phyloP scores from a whole-genome alignment of 2,888 invertebrate species.

The Lasioglossum leucozonium region DNA sequence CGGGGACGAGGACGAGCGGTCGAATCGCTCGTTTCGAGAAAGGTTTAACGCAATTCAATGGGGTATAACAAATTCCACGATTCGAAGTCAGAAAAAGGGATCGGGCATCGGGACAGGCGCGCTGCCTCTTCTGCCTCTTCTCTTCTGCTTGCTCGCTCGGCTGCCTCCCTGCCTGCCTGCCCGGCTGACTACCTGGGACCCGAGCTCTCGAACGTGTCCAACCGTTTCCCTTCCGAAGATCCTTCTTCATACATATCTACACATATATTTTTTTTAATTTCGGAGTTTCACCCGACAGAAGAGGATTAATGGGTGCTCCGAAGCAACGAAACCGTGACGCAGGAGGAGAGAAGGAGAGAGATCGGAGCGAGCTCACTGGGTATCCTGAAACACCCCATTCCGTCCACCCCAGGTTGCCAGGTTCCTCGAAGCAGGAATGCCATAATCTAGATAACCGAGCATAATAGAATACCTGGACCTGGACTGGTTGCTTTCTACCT shows the following conservation, averaged over 20 bases:
- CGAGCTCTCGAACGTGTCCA: conserved; percentile 32
- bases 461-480: conserved; percentile 82
- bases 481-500: conserved; percentile 81
- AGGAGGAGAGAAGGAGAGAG: conserved; percentile 45
- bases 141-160: not conserved
- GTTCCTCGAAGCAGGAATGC: conserved; percentile 82
- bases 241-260: conserved; percentile 61
- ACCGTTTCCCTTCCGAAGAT: conserved; percentile 45
- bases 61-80: conserved; percentile 63
- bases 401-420: conserved; percentile 70
- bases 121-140: too few relatives aligned
- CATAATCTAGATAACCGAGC: conserved; percentile 83
- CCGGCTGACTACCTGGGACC: conserved; percentile 56
- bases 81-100: conserved; percentile 58
- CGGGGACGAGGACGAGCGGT: not conserved
- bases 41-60: conserved; percentile 61
- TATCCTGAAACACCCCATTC: conserved; percentile 69
- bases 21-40: conserved; percentile 36
- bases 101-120: conserved; percentile 38
- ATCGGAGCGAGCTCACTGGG: conserved; percentile 44
- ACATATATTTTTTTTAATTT: conserved; percentile 76
- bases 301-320: conserved; percentile 78
- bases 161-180: not conserved
- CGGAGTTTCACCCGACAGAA: conserved; percentile 69
- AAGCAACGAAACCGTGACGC: conserved; percentile 65